Conservation (phyloP, 2,888 invertebrate species). For the Orchestes rusci region DNA sequence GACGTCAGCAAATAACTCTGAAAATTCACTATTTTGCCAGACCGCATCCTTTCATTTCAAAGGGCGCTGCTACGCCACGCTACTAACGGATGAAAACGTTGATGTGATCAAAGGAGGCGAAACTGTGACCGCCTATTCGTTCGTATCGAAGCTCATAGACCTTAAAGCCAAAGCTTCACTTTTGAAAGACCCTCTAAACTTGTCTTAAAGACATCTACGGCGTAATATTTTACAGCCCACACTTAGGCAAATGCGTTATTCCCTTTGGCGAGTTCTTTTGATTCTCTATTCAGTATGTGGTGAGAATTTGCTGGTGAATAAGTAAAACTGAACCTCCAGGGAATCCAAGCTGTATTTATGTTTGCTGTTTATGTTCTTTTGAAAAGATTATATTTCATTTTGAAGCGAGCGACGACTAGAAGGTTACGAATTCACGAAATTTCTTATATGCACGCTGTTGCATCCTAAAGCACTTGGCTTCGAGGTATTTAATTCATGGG, state of each 20-base stretch:
- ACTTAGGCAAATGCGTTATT: slow-evolving; percentile 21
- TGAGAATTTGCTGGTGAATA: not conserved
- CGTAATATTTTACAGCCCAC: slow-evolving; percentile 19
- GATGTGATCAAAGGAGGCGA: slow-evolving; percentile 30
- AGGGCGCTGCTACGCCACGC: slow-evolving; percentile 24
- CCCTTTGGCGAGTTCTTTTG: slow-evolving; percentile 16
- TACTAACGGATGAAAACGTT: slow-evolving; percentile 24
- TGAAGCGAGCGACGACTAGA: too few relatives aligned
- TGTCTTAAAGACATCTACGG: slow-evolving; percentile 19
- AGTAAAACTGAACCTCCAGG: not conserved
- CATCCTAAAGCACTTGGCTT: too few relatives aligned
- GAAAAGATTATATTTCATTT: not conserved
- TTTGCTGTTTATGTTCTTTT: not conserved
- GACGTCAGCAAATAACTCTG: slow-evolving; percentile 12
- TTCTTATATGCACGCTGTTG: too few relatives aligned
- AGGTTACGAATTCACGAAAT: too few relatives aligned
- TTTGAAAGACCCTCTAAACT: slow-evolving; percentile 20
- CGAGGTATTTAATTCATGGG: too few relatives aligned
- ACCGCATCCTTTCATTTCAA: slow-evolving; percentile 27
- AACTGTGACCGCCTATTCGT: slow-evolving; percentile 27
- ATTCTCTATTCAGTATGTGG: slow-evolving; percentile 12
- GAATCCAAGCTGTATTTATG: not conserved
- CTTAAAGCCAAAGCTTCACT: slow-evolving; percentile 22
- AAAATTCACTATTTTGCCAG: slow-evolving; percentile 15
- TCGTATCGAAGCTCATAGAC: slow-evolving; percentile 29